A percentile compares a stretch with the other conserved stretches of the same genome.
Evolutionary conservation across 2,888 invertebrate species (phyloP).

Genomic region (Andrena bicolor): DNA sequence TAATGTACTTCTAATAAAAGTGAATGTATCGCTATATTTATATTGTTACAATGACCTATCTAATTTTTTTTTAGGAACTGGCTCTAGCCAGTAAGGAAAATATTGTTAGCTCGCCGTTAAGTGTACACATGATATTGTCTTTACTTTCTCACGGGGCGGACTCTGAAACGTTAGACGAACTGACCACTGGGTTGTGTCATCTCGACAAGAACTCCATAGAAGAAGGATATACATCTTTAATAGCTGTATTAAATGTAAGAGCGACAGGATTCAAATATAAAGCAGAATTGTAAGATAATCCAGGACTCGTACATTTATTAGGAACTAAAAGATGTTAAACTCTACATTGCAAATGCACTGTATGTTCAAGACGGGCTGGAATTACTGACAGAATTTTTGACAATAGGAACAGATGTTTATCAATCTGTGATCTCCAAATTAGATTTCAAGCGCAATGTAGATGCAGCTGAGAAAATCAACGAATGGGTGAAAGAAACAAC

Average conservation of each 20-base stretch:
- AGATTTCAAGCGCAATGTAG: conserved; percentile 86
- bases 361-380: conserved; percentile 87
- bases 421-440: conserved; percentile 88
- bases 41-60: not conserved
- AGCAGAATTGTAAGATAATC: not conserved
- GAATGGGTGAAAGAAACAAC: conserved; percentile 93
- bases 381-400: conserved; percentile 86
- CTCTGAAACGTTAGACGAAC: conserved; percentile 73
- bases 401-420: conserved; percentile 88
- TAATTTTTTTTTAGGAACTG: conserved; percentile 66
- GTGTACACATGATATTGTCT: conserved; percentile 80
- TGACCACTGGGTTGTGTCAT: conserved; percentile 69
- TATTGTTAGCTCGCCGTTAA: conserved; percentile 79
- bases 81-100: conserved; percentile 63
- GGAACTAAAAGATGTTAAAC: conserved; percentile 86
- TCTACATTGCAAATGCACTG: conserved; percentile 90
- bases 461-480: conserved; percentile 89
- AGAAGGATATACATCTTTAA: conserved; percentile 66
- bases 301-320: conserved; percentile 51
- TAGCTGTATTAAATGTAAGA: conserved; percentile 73
- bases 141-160: conserved; percentile 78
- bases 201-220: conserved; percentile 52
- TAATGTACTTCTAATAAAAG: conserved; percentile 1
- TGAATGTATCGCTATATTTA: conserved; percentile 10
- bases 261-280: not conserved